phyloP scores from a whole-genome alignment of 2,797 vertebrate genomes.

The Hydrolagus colliei region DNA sequence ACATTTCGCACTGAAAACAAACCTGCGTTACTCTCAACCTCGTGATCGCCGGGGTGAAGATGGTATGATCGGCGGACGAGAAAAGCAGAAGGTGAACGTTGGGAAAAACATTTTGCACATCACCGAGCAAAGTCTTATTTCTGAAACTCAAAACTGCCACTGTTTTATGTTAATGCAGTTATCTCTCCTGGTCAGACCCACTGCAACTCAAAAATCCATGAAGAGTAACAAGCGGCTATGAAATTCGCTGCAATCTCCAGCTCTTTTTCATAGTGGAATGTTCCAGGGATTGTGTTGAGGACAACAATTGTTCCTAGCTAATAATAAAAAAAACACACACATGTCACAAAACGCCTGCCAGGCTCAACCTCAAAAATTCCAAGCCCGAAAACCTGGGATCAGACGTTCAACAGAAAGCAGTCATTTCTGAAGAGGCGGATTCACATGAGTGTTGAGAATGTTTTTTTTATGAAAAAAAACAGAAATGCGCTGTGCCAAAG shows the following conservation, averaged over 20 bases:
- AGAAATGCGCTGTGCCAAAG: not conserved
- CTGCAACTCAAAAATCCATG: constrained; percentile 9
- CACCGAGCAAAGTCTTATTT: not conserved
- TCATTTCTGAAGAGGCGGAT: not conserved
- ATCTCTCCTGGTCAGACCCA: constrained; percentile 7
- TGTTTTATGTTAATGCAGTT: constrained; percentile 11
- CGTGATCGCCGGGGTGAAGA: not conserved
- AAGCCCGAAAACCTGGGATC: not conserved
- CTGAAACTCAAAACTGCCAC: not conserved
- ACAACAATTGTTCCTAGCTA: not conserved
- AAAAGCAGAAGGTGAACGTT: not conserved
- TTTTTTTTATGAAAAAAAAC: not conserved
- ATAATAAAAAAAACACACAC: not conserved
- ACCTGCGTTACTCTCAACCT: not conserved
- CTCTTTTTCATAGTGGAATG: not conserved
- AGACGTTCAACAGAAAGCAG: not conserved
- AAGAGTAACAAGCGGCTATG: not conserved
- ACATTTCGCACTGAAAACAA: not conserved
- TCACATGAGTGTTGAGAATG: too few species aligned
- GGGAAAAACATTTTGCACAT: not conserved
- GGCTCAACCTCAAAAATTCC: not conserved
- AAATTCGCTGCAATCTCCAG: not conserved
- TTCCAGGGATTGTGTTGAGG: not conserved
- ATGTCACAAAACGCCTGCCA: not conserved
- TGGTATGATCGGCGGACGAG: not conserved